Evolutionary conservation across 2,888 invertebrate genomes (phyloP).

Genomic region (Nemoura dubitans): DNA sequence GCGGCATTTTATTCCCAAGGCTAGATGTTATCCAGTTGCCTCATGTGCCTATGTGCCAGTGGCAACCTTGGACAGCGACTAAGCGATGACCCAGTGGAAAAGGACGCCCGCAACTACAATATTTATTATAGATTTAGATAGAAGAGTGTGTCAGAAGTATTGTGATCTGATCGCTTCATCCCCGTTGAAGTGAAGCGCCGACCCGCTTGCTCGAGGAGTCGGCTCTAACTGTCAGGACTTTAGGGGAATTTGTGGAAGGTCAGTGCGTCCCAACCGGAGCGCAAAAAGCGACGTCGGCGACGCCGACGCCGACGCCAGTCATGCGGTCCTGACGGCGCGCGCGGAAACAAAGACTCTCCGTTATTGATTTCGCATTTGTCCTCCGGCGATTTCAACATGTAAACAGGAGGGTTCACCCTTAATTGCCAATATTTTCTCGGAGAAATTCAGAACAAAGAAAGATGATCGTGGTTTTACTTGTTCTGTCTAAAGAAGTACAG

Average conservation of each 20-base stretch:
- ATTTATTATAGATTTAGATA: too few relatives aligned
- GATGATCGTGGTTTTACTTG: background rate
- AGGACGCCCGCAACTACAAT: constrained; percentile 46
- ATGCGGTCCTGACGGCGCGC: constrained; percentile 7
- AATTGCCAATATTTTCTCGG: constrained; percentile 18
- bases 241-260: constrained; percentile 35
- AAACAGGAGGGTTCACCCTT: constrained; percentile 36
- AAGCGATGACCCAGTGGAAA: constrained; percentile 47
- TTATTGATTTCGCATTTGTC: constrained; percentile 40
- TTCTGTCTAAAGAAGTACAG: background rate
- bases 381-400: constrained; percentile 27
- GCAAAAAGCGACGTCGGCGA: constrained; percentile 9
- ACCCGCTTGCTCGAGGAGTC: background rate
- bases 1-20: constrained; percentile 42
- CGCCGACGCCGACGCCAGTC: constrained; percentile 19
- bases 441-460: background rate
- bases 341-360: constrained; percentile 38
- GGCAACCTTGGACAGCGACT: constrained; percentile 44
- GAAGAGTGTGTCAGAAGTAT: constrained; percentile 17
- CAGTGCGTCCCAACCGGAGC: constrained; percentile 29
- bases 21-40: constrained; percentile 46
- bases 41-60: constrained; percentile 37
- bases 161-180: background rate
- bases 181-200: background rate
- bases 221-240: background rate